Evolutionary conservation across 2,113 vertebrate species (phyloP).

Genomic region (Petaurus breviceps): DNA sequence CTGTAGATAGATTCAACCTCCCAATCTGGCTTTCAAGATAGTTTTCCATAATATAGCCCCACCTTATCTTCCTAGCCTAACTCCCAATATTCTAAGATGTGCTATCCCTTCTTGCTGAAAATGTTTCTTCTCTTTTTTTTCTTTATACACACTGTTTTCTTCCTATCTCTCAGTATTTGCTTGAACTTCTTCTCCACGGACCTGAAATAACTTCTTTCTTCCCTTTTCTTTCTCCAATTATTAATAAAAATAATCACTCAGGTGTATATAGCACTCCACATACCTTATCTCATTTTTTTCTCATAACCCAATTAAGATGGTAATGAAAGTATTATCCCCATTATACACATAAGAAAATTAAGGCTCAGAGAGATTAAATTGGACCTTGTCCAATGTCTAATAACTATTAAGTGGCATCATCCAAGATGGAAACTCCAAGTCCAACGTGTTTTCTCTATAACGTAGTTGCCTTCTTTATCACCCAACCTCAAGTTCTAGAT

Average conservation of each 20-base stretch:
- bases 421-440: neutral
- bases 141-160: neutral
- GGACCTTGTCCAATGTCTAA: neutral
- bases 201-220: neutral
- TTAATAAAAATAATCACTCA: conserved; percentile 48
- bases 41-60: neutral
- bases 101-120: neutral
- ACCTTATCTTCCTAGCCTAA: neutral
- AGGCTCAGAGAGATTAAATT: neutral
- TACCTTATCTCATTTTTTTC: neutral
- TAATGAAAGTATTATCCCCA: neutral
- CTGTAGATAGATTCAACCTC: neutral
- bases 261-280: neutral
- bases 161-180: neutral
- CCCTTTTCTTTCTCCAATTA: neutral
- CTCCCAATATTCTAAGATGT: neutral
- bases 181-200: neutral
- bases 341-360: neutral
- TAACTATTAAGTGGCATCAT: neutral
- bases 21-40: neutral
- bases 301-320: neutral
- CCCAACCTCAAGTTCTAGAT: neutral
- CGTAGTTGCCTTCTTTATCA: neutral
- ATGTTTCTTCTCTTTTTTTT: neutral
- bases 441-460: neutral